Evolutionary conservation across 2,113 vertebrate genomes (phyloP).

Genomic region (Datnioides undecimradiatus): DNA sequence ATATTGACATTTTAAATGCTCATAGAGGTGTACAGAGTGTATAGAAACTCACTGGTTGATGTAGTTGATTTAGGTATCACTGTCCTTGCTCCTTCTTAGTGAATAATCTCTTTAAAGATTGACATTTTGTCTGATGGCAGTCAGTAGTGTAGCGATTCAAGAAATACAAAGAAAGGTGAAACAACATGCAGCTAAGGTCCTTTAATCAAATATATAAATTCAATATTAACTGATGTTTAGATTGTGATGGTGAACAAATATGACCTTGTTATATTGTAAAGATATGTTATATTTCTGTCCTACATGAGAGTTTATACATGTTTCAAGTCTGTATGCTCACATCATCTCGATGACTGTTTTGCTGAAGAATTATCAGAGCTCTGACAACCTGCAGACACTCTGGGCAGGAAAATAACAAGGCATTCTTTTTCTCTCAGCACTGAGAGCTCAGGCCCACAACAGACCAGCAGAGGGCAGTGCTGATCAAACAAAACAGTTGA

Average conservation of each 20-base stretch:
- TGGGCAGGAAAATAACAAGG: not conserved
- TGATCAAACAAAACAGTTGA: not conserved
- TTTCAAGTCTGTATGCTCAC: not conserved
- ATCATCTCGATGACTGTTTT: not conserved
- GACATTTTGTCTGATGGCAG: not conserved
- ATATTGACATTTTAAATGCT: not conserved
- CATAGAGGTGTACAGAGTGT: not conserved
- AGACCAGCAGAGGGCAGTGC: conserved; percentile 70
- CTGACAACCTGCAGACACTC: not conserved
- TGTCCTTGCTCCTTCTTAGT: not conserved
- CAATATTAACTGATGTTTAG: too few species aligned
- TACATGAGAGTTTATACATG: not conserved
- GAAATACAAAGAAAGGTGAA: too few species aligned
- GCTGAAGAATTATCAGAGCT: not conserved
- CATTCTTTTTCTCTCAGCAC: not conserved
- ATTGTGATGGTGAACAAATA: not conserved
- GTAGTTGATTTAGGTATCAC: not conserved
- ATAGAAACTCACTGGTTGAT: not conserved
- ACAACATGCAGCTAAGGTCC: too few species aligned
- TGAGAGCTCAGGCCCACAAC: not conserved
- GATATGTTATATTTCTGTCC: not conserved
- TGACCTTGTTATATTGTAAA: not conserved
- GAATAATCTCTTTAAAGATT: not conserved
- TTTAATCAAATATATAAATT: too few species aligned
- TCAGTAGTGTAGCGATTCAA: not conserved